Conservation (phyloP, 2,888 invertebrate genomes). For the Alloscopus bannaensis region DNA sequence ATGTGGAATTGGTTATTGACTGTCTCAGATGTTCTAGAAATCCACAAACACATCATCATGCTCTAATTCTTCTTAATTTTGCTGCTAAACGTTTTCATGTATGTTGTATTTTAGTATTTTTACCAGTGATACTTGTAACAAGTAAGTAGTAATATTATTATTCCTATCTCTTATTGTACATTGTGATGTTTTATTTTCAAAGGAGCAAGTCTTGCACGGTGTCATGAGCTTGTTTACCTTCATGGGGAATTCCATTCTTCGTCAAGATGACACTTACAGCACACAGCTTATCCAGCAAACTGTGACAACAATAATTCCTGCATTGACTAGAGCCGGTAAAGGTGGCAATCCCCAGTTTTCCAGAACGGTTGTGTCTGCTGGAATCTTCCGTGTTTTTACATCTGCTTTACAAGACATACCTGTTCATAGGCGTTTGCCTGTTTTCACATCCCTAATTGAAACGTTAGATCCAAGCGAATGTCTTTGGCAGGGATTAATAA, state of each 20-base stretch:
- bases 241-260: conserved; percentile 94
- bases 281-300: conserved; percentile 94
- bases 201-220: conserved; percentile 89
- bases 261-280: conserved; percentile 96
- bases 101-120: conserved; percentile 66
- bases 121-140: not conserved
- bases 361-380: conserved; percentile 66
- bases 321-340: conserved; percentile 80
- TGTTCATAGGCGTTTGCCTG: conserved; percentile 88
- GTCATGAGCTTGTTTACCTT: conserved; percentile 98
- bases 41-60: conserved; percentile 97
- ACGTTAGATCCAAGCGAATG: conserved; percentile 79
- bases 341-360: conserved; percentile 57
- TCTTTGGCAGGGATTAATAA: conserved; percentile 76
- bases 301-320: conserved; percentile 92
- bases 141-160: too few relatives aligned
- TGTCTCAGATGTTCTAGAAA: conserved; percentile 93
- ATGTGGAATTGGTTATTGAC: conserved; percentile 88
- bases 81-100: conserved; percentile 86
- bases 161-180: too few relatives aligned
- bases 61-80: conserved; percentile 87
- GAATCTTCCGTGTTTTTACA: conserved; percentile 86
- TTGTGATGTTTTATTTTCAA: conserved; percentile 39
- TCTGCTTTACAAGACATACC: conserved; percentile 94
- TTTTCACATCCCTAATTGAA: conserved; percentile 84